Percentiles rank a stretch among this genome's conserved stretches.
Conservation (phyloP, 2,888 invertebrate species). For the Ferdinandea cuprea region DNA sequence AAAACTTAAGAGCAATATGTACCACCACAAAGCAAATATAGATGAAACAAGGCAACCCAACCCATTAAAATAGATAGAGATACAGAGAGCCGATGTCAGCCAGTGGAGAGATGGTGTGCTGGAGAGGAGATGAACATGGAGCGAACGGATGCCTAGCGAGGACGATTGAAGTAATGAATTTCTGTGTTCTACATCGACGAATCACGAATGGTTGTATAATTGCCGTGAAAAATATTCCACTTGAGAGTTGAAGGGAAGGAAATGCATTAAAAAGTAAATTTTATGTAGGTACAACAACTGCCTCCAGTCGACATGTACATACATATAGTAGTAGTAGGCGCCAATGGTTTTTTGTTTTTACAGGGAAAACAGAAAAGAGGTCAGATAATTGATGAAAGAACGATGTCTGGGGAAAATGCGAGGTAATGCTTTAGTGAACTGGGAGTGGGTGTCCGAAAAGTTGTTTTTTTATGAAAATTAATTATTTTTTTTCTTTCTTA, state of each 20-base stretch:
- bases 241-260: slow-evolving; percentile 56
- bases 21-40: slow-evolving; percentile 43
- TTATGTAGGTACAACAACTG: slow-evolving; percentile 7
- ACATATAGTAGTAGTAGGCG: too few relatives aligned
- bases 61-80: slow-evolving; percentile 25
- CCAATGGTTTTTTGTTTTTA: slow-evolving; percentile 4
- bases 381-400: slow-evolving; percentile 50
- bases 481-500: slow-evolving; percentile 3
- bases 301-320: slow-evolving; percentile 1
- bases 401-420: slow-evolving; percentile 13
- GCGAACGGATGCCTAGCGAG: slow-evolving; percentile 49
- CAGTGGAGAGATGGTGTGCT: slow-evolving; percentile 7
- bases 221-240: slow-evolving; percentile 67
- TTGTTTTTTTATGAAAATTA: slow-evolving; percentile 33
- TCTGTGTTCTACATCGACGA: slow-evolving; percentile 66
- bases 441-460: slow-evolving; percentile 22
- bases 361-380: slow-evolving; percentile 3
- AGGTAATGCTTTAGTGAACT: neutral
- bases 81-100: neutral
- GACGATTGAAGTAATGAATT: slow-evolving; percentile 62
- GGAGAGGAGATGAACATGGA: slow-evolving; percentile 6
- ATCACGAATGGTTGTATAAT: slow-evolving; percentile 66
- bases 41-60: slow-evolving; percentile 52
- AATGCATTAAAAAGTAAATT: slow-evolving; percentile 49
- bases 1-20: slow-evolving; percentile 57